Conservation (phyloP, 1,140 invertebrate genomes). For the Amphibalanus amphitrite region DNA sequence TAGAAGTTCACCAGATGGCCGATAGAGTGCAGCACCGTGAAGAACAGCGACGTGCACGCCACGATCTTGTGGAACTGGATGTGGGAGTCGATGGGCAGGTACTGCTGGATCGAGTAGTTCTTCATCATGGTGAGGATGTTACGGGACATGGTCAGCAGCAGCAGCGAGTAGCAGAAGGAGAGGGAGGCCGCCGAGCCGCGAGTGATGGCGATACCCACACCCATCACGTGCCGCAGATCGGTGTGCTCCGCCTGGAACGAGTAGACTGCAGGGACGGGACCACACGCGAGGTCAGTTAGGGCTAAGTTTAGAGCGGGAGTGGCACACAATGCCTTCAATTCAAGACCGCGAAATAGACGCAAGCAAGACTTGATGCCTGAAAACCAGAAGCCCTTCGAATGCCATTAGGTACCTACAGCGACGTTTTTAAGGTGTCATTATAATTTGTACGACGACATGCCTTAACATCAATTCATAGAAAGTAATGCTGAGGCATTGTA, state of each 20-base stretch:
- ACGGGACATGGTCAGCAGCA: constrained; percentile 90
- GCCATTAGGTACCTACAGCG: no score
- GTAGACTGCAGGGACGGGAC: constrained; percentile 63
- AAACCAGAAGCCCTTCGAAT: no score
- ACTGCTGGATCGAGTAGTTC: constrained; percentile 91
- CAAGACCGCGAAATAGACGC: no score
- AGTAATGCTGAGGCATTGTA: no score
- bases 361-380: no score
- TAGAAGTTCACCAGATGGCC: constrained; percentile 99
- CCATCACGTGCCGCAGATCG: constrained; percentile 93
- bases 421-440: no score
- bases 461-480: no score
- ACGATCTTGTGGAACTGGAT: constrained; percentile 98
- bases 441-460: no score
- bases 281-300: no score
- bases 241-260: constrained; percentile 93
- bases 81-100: constrained; percentile 92
- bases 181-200: constrained; percentile 87
- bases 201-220: constrained; percentile 95
- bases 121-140: constrained; percentile 92
- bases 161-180: constrained; percentile 87
- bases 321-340: no score
- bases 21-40: constrained; percentile 74
- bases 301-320: no score
- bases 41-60: constrained; percentile 89